Evolutionary conservation across 1,140 invertebrate genomes (phyloP).

Genomic region (Brevipalpus yothersi): DNA sequence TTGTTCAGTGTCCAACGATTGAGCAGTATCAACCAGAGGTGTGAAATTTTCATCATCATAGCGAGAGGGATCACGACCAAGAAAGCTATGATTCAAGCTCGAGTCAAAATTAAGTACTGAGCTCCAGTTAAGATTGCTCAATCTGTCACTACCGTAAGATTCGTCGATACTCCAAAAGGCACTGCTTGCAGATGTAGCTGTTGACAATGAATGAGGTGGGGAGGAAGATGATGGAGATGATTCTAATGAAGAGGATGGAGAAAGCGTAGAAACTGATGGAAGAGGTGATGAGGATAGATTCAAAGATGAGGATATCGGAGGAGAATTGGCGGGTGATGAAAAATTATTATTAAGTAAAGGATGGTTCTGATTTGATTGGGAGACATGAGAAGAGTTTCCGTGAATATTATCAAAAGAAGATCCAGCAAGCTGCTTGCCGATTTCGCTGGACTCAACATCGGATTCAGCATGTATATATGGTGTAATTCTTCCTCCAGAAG

Average conservation of each 20-base stretch:
- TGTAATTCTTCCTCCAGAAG: constrained; percentile 7
- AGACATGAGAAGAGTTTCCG: too few relatives aligned
- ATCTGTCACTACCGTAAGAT: constrained; percentile 31
- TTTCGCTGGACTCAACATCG: neutral
- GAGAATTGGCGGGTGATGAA: neutral
- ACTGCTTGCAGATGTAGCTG: constrained; percentile 1
- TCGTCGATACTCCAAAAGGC: constrained; percentile 28
- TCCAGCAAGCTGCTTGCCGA: neutral
- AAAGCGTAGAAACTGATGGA: too few relatives aligned
- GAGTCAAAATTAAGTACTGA: constrained; percentile 60
- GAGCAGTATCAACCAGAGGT: constrained; percentile 41
- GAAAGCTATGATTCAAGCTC: too few relatives aligned
- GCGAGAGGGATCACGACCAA: too few relatives aligned
- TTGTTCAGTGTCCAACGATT: constrained; percentile 17
- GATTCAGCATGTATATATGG: constrained; percentile 12
- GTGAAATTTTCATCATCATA: too few relatives aligned
- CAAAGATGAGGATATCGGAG: neutral
- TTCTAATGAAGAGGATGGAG: neutral
- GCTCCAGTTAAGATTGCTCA: constrained; percentile 52
- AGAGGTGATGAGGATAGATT: neutral
- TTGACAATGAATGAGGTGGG: neutral
- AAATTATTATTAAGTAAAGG: neutral
- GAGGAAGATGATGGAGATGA: neutral
- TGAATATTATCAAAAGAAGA: too few relatives aligned
- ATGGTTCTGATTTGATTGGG: neutral